These are phyloP conservation scores for Limanda limanda DNA, from an alignment of 2,113 vertebrate species.

Conservation along the genomic window DNA sequence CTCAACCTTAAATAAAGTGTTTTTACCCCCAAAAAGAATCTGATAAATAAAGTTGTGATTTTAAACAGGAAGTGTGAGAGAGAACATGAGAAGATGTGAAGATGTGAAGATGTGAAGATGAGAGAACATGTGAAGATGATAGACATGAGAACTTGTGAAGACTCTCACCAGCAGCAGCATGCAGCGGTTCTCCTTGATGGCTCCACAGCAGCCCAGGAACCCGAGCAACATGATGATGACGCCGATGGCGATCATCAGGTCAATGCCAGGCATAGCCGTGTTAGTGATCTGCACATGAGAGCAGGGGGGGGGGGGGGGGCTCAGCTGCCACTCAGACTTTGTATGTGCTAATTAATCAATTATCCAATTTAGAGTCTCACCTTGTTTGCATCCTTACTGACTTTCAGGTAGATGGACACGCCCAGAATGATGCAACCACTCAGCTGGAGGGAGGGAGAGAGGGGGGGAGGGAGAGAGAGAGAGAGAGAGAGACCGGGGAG, in stretches of 20 bases:
- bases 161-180: conserved; percentile 86
- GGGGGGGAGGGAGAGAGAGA: not conserved
- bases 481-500: not conserved
- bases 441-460: conserved; percentile 72
- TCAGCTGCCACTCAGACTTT: not conserved
- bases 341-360: not conserved
- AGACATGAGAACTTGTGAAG: too few species aligned
- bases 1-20: too few species aligned
- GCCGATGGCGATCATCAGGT: conserved; percentile 80
- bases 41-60: too few species aligned
- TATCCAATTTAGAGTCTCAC: conserved; percentile 39
- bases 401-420: conserved; percentile 86
- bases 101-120: too few species aligned
- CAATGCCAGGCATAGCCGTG: conserved; percentile 51
- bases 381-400: conserved; percentile 62
- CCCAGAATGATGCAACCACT: conserved; percentile 87
- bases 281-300: conserved; percentile 49
- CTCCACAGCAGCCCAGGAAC: conserved; percentile 92
- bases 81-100: too few species aligned
- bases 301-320: too few species aligned
- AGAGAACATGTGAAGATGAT: too few species aligned
- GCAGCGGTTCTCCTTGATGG: conserved; percentile 87
- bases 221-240: conserved; percentile 89
- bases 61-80: too few species aligned
- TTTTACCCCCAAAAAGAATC: too few species aligned